Conservation (phyloP, 2,888 invertebrate genomes). For the Agriopis marginaria region DNA sequence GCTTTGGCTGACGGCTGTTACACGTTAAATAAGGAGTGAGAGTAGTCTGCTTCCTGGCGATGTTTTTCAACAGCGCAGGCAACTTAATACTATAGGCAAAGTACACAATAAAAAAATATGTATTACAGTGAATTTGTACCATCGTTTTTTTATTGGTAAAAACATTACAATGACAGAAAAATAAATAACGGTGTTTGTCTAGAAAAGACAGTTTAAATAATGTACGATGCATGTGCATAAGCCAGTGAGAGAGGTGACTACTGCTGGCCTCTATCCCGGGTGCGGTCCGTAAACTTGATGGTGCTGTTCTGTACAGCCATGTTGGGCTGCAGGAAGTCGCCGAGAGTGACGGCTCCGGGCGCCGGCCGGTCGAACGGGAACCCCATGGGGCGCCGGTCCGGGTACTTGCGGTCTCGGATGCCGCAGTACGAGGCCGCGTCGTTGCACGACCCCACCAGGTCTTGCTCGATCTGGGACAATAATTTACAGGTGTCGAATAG, state of each 20-base stretch:
- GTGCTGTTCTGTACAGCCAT: conserved; percentile 88
- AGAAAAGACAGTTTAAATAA: neutral
- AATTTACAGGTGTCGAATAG: neutral
- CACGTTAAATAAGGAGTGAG: too few relatives aligned
- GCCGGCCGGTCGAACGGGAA: conserved; percentile 92
- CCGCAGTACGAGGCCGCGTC: conserved; percentile 91
- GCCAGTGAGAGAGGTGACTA: neutral
- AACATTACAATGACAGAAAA: too few relatives aligned
- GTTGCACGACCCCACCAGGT: conserved; percentile 83
- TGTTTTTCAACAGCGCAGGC: too few relatives aligned
- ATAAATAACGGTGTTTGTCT: too few relatives aligned
- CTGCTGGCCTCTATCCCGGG: conserved; percentile 60
- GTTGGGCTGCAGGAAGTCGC: conserved; percentile 91
- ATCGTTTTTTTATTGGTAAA: too few relatives aligned
- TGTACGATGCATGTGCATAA: too few relatives aligned
- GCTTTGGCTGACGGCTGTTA: too few relatives aligned
- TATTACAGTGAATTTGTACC: too few relatives aligned
- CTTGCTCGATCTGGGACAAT: conserved; percentile 80
- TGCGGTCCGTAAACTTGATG: conserved; percentile 87
- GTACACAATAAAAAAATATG: too few relatives aligned
- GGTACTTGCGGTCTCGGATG: conserved; percentile 88
- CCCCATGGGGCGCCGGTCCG: conserved; percentile 90
- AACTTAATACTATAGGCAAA: too few relatives aligned
- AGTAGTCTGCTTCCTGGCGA: too few relatives aligned
- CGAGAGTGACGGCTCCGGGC: conserved; percentile 84